Percentiles rank a stretch among this genome's conserved stretches.
Evolutionary conservation across 2,113 vertebrate genomes (phyloP).

Genomic region (Heteronetta atricapilla): DNA sequence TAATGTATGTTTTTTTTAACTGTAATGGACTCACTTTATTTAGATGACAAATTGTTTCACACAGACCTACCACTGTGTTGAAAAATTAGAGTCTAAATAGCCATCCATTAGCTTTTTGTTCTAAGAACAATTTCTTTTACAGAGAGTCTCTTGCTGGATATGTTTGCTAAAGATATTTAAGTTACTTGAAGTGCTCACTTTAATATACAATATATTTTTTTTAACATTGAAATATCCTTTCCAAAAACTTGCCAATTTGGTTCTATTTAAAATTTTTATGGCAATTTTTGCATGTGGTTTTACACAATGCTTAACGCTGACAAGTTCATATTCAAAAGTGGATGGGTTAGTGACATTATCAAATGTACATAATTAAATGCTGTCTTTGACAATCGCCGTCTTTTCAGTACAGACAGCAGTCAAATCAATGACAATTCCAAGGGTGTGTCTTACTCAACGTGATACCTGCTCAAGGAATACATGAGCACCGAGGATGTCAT

Average conservation of each 20-base stretch:
- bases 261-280: slow-evolving; percentile 59
- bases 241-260: slow-evolving; percentile 63
- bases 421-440: neutral
- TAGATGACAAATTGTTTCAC: slow-evolving; percentile 66
- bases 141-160: slow-evolving; percentile 62
- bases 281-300: slow-evolving; percentile 68
- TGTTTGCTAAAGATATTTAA: slow-evolving; percentile 74
- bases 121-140: slow-evolving; percentile 71
- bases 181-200: slow-evolving; percentile 77
- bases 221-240: slow-evolving; percentile 64
- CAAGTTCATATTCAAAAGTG: slow-evolving; percentile 49
- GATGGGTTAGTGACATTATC: slow-evolving; percentile 54
- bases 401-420: slow-evolving; percentile 47
- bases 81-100: slow-evolving; percentile 70
- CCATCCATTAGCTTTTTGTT: slow-evolving; percentile 72
- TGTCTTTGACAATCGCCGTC: slow-evolving; percentile 72
- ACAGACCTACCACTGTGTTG: slow-evolving; percentile 65
- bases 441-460: neutral
- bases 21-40: slow-evolving; percentile 57
- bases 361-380: slow-evolving; percentile 65
- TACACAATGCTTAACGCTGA: slow-evolving; percentile 65
- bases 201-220: slow-evolving; percentile 68
- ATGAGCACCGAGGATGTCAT: slow-evolving; percentile 42
- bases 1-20: slow-evolving; percentile 63
- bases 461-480: slow-evolving; percentile 42